A percentile compares a stretch with the other conserved stretches of the same genome.
Conservation (phyloP, 2,113 vertebrate genomes). For the Lontra canadensis region DNA sequence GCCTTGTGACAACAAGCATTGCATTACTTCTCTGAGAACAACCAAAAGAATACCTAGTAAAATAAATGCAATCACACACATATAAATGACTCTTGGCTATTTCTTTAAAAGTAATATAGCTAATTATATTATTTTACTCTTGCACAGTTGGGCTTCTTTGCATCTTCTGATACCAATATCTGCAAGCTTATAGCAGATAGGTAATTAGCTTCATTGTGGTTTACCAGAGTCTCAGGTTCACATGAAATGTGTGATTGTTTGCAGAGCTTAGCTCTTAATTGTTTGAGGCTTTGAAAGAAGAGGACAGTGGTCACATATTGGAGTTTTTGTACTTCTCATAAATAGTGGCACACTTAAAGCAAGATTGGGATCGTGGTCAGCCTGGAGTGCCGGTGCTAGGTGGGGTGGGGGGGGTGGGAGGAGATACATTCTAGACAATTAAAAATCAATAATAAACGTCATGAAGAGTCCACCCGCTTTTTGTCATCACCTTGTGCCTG, state of each 20-base stretch:
- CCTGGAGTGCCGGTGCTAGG: not conserved
- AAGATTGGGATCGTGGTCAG: not conserved
- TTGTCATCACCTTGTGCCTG: not conserved
- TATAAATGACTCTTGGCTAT: not conserved
- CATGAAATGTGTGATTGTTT: constrained; percentile 47
- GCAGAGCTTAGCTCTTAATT: constrained; percentile 70
- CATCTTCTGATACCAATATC: not conserved
- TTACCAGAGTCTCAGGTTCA: constrained; percentile 49
- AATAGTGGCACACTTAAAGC: not conserved
- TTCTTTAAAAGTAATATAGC: constrained; percentile 55
- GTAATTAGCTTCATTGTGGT: constrained; percentile 50
- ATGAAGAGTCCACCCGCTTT: not conserved
- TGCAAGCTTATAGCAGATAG: not conserved
- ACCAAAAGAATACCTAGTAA: not conserved
- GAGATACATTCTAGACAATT: not conserved
- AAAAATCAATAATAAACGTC: not conserved
- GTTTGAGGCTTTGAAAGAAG: constrained; percentile 60
- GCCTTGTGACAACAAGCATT: not conserved
- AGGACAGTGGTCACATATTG: not conserved
- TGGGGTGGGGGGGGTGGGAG: too few species aligned
- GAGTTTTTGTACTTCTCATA: constrained; percentile 60
- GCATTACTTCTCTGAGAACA: constrained; percentile 54
- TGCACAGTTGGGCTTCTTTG: constrained; percentile 22
- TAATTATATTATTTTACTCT: constrained; percentile 26
- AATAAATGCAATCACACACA: constrained; percentile 47